These are phyloP conservation scores for Synodontis membranacea DNA, from an alignment of 2,113 vertebrate genomes.

Conservation along the genomic window DNA sequence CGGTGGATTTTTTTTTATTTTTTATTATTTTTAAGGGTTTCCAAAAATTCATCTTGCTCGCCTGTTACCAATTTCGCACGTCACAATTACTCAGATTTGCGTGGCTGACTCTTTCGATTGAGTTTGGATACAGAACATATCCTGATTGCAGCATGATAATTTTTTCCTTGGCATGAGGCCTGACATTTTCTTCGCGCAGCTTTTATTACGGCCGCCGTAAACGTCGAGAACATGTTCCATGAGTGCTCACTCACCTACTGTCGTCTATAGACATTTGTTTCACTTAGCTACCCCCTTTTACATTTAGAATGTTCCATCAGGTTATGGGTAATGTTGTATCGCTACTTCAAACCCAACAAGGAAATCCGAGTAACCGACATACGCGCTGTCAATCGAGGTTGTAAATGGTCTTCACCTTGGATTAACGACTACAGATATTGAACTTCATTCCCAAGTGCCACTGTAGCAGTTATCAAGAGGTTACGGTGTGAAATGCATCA, in stretches of 20 bases:
- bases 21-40: no score
- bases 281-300: background rate
- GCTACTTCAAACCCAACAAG: background rate
- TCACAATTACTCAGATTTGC: background rate
- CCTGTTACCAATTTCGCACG: background rate
- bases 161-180: background rate
- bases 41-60: background rate
- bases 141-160: background rate
- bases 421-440: slow-evolving; percentile 26
- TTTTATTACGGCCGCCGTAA: background rate
- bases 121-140: background rate
- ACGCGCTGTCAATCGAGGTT: slow-evolving; percentile 16
- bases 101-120: background rate
- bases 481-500: slow-evolving; percentile 59
- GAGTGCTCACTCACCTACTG: background rate
- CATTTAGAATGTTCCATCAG: no score
- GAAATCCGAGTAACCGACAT: background rate
- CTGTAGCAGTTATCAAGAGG: slow-evolving; percentile 23
- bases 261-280: background rate
- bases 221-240: background rate
- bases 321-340: background rate
- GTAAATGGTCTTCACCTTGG: slow-evolving; percentile 30
- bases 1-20: background rate
- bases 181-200: background rate
- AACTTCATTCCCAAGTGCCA: slow-evolving; percentile 33